Conservation (phyloP, 2,113 vertebrate genomes). For the Potamarius usumacintae region DNA sequence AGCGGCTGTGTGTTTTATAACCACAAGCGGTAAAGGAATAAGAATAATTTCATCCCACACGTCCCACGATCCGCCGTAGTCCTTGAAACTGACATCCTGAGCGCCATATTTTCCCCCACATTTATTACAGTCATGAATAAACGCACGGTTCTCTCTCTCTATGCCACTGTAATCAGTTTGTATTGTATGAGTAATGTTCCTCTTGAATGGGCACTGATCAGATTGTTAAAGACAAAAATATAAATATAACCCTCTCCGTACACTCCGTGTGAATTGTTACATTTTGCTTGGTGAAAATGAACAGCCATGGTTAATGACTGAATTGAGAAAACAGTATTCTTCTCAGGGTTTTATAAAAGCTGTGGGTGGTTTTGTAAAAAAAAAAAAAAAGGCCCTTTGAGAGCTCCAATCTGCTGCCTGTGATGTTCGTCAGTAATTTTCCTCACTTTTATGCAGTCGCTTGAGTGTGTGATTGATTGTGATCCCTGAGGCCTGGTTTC, state of each 20-base stretch:
- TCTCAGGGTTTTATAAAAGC: conserved; percentile 11
- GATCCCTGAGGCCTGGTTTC: neutral
- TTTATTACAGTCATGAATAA: conserved; percentile 13
- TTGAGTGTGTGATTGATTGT: conserved; percentile 1
- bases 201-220: conserved; percentile 33
- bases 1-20: neutral
- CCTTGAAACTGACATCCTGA: conserved; percentile 4
- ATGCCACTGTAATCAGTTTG: conserved; percentile 22
- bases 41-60: conserved; percentile 8
- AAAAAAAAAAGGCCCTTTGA: neutral
- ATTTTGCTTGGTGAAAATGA: conserved; percentile 11
- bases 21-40: neutral
- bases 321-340: conserved; percentile 9
- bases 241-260: neutral
- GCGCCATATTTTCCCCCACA: neutral
- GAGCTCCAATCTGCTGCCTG: neutral
- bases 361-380: conserved; percentile 10
- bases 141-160: neutral
- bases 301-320: neutral
- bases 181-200: conserved; percentile 11
- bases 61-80: neutral
- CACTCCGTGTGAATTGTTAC: conserved; percentile 19
- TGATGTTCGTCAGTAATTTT: neutral
- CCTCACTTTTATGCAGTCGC: no score
- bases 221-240: conserved; percentile 31